Percentiles rank a stretch among this genome's conserved stretches.
Evolutionary conservation across 2,797 vertebrate species (phyloP).

Genomic region (Squalus acanthias): DNA sequence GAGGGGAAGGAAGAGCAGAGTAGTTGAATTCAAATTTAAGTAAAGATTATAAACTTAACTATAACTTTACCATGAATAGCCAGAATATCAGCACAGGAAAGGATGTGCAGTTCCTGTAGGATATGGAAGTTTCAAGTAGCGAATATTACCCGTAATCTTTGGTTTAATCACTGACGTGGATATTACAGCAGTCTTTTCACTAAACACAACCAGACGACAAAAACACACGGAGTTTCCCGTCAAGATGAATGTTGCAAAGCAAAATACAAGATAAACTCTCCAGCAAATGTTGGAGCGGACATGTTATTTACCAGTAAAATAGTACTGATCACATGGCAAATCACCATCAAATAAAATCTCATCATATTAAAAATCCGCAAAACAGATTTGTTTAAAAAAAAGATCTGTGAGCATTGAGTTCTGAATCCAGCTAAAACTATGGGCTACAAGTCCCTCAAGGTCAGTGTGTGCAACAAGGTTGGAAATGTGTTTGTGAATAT

Average conservation of each 20-base stretch:
- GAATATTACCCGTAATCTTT: neutral
- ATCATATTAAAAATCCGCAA: neutral
- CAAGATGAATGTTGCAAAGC: neutral
- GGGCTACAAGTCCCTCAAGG: neutral
- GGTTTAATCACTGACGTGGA: neutral
- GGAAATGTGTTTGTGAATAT: neutral
- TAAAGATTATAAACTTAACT: neutral
- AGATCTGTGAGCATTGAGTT: neutral
- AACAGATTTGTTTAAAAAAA: neutral
- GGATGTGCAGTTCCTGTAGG: neutral
- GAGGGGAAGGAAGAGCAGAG: neutral
- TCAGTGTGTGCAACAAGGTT: neutral
- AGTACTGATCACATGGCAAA: neutral
- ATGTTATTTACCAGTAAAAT: too few species aligned
- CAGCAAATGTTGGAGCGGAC: neutral
- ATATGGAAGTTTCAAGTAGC: neutral
- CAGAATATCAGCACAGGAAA: neutral
- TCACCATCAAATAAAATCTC: neutral
- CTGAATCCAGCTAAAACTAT: neutral
- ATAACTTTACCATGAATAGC: neutral
- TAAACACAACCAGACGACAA: neutral
- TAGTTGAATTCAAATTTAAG: neutral
- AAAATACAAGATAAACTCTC: neutral
- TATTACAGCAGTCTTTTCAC: neutral
- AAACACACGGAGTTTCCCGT: neutral